A percentile compares a stretch with the other conserved stretches of the same genome.
Conservation (phyloP, 2,888 invertebrate genomes). For the Invenusta paracnida region DNA sequence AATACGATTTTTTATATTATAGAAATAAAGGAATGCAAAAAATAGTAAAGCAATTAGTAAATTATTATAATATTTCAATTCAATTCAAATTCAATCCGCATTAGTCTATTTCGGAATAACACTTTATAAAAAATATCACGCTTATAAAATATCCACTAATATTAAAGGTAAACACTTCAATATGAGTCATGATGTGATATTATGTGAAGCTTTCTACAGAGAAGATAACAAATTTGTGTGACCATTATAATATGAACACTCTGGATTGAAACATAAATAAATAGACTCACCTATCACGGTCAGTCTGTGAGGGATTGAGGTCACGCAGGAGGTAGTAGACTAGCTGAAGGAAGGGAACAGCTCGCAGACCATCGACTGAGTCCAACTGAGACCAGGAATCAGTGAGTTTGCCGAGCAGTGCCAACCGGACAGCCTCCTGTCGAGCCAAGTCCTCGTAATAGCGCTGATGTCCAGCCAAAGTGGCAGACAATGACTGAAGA, state of each 20-base stretch:
- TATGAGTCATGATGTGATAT: too few species aligned
- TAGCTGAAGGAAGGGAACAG: constrained; percentile 81
- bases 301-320: background rate
- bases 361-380: constrained; percentile 74
- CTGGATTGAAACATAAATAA: too few species aligned
- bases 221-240: too few species aligned
- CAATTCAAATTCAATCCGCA: too few species aligned
- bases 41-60: constrained; percentile 29
- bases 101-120: too few species aligned
- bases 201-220: too few species aligned
- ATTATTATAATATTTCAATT: too few species aligned
- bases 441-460: constrained; percentile 11
- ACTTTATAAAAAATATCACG: too few species aligned
- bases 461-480: constrained; percentile 49
- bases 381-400: constrained; percentile 73
- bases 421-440: constrained; percentile 49
- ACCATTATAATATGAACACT: too few species aligned
- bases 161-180: too few species aligned
- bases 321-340: background rate
- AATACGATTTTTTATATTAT: too few species aligned
- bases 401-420: constrained; percentile 61
- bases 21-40: background rate
- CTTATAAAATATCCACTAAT: too few species aligned
- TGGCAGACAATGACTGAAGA: background rate
- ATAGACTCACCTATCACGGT: background rate